Evolutionary conservation across 1,140 invertebrate genomes (phyloP), one percentile per base, ranked within the genome.

Genomic region (Polypedilum vanderplanki): DNA sequence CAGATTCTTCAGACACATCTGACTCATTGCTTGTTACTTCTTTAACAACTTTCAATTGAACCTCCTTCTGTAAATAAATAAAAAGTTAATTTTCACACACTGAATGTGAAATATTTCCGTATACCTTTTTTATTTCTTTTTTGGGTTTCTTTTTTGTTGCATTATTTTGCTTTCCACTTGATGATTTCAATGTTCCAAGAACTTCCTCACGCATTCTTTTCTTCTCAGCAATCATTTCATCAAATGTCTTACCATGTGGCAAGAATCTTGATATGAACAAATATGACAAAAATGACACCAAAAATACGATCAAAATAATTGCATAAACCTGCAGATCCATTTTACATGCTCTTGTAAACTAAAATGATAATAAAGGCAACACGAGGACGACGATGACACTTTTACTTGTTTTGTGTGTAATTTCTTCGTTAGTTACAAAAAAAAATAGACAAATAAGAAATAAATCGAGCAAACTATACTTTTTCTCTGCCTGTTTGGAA

Each of bases 261-360:
- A 81, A 81, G 73, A 82, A 80, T 77, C 81, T 82, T 67, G 81
- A 81, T 75, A 82, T 81, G 75, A 82, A 81, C 73, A 83, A 76
- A 74, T 81, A 78, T 7, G 81, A 83, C 22, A 80, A 76, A 46
- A 83, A 76, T 24, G 81, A 83, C n/a, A 80, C 80, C 75, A 79
- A 78, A 76, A 83, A 79, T 74, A 83, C 80, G 77, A 80, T 80
- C 74, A 79, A 78, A 78, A 83, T 82, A 74, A 83, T 79, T 76
- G 81, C 79, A 76, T 81, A 78, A 77, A 83, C 79, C 77, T 82
- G 81, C 41, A 82, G 81, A 78, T 83, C 81, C 81, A 83, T 83
- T 77, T 83, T 81, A 79, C 81, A 83, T 82, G 80, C 74, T 79
- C 20, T 73, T 73, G 0, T 5, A 73, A 57, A n/a, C 46, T 57